Conservation (phyloP, 2,113 vertebrate species). For the Ciconia stormi region DNA sequence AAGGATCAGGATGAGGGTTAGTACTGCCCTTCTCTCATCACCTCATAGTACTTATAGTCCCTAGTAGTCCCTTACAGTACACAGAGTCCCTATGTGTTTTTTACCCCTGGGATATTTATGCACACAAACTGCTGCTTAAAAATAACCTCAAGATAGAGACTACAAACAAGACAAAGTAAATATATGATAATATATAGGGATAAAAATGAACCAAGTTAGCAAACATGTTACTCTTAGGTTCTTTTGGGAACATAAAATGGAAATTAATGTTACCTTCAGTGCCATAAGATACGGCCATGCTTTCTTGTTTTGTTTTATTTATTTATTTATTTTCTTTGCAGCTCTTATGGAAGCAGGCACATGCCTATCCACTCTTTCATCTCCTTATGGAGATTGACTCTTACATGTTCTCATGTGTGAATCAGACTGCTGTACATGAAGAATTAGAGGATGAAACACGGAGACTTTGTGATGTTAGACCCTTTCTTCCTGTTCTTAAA, state of each 20-base stretch:
- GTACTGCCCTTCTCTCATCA: neutral
- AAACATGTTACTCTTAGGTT: neutral
- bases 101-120: neutral
- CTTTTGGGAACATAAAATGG: neutral
- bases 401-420: slow-evolving; percentile 98
- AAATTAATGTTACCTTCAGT: neutral
- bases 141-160: neutral
- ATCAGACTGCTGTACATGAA: slow-evolving; percentile 95
- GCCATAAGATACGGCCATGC: neutral
- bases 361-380: slow-evolving; percentile 89
- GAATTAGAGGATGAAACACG: slow-evolving; percentile 94
- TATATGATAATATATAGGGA: neutral
- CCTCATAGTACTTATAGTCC: neutral
- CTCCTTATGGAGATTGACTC: slow-evolving; percentile 93
- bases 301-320: neutral
- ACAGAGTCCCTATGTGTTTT: neutral
- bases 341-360: slow-evolving; percentile 97
- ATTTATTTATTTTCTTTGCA: slow-evolving; percentile 44
- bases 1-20: neutral
- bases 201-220: neutral
- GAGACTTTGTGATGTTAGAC: slow-evolving; percentile 92
- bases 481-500: slow-evolving; percentile 94
- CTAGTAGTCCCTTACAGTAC: too few relatives aligned
- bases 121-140: neutral
- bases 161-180: neutral